These are phyloP conservation scores for Euura saliciscinereae DNA, from an alignment of 1,140 invertebrate species.

Conservation along the genomic window DNA sequence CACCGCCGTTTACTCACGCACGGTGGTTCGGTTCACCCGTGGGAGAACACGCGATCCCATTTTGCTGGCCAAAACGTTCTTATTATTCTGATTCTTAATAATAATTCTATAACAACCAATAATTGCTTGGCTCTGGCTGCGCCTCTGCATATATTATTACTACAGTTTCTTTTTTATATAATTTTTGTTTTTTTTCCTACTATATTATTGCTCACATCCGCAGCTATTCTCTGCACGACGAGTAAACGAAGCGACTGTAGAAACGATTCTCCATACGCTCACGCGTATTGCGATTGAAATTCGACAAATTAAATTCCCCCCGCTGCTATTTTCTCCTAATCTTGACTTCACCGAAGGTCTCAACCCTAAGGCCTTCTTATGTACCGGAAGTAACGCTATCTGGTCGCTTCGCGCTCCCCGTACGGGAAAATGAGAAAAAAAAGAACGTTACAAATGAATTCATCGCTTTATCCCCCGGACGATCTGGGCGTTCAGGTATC, in stretches of 20 bases:
- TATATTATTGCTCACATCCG: too few species aligned
- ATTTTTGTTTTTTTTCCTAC: too few species aligned
- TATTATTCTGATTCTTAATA: constrained; percentile 4
- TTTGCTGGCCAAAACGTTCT: neutral
- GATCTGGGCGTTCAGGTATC: neutral
- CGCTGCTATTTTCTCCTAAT: too few species aligned
- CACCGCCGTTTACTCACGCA: constrained; percentile 1
- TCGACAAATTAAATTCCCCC: too few species aligned
- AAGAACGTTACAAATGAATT: neutral
- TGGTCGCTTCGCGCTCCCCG: neutral
- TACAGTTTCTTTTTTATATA: too few species aligned
- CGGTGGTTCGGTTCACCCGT: neutral
- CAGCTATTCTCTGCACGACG: too few species aligned
- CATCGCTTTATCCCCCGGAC: neutral
- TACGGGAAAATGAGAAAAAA: neutral
- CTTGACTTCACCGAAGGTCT: too few species aligned
- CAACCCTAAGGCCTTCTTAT: neutral
- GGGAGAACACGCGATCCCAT: constrained; percentile 1
- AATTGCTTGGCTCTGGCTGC: constrained; percentile 6
- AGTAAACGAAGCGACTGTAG: too few species aligned
- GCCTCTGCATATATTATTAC: constrained; percentile 1
- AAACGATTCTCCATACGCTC: too few species aligned
- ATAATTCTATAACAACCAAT: constrained; percentile 7
- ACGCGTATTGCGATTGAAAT: too few species aligned
- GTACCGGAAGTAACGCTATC: neutral